Percentiles rank a stretch among this genome's conserved stretches.
Evolutionary conservation across 2,797 vertebrate genomes (phyloP).

Genomic region (Girardinus metallicus): DNA sequence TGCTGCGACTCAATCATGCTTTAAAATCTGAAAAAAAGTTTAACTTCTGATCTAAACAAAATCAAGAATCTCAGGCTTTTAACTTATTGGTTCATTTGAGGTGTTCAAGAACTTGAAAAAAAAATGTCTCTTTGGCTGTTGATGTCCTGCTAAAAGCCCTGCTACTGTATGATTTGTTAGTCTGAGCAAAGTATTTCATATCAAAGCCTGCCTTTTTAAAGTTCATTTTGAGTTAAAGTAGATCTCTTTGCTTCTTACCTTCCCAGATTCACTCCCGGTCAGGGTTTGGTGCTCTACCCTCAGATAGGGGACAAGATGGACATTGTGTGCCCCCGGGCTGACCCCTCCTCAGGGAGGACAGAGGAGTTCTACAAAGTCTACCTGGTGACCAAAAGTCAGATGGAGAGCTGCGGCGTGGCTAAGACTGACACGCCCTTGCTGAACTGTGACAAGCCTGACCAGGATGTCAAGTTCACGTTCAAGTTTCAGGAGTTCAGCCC

Average conservation of each 20-base stretch:
- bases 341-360: slow-evolving; percentile 83
- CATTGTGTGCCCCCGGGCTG: slow-evolving; percentile 94
- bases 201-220: not conserved
- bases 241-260: not conserved
- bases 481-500: slow-evolving; percentile 99
- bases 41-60: not conserved
- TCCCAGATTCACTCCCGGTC: slow-evolving; percentile 88
- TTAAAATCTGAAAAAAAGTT: not conserved
- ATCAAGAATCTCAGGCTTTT: not conserved
- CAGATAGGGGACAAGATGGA: slow-evolving; percentile 99
- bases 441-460: slow-evolving; percentile 95
- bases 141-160: slow-evolving; percentile 11
- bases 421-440: slow-evolving; percentile 92
- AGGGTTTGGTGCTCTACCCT: slow-evolving; percentile 94
- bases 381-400: slow-evolving; percentile 93
- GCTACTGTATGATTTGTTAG: slow-evolving; percentile 1
- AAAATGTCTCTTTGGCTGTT: not conserved
- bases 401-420: slow-evolving; percentile 91
- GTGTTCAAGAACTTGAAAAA: not conserved
- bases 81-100: not conserved
- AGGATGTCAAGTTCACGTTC: slow-evolving; percentile 98
- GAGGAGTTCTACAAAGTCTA: slow-evolving; percentile 96
- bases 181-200: slow-evolving; percentile 2
- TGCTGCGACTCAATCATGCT: not conserved
- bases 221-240: not conserved